A percentile compares a stretch with the other conserved stretches of the same genome.
Evolutionary conservation across 1,140 invertebrate species (phyloP).

Genomic region (Propsilocerus akamusi): DNA sequence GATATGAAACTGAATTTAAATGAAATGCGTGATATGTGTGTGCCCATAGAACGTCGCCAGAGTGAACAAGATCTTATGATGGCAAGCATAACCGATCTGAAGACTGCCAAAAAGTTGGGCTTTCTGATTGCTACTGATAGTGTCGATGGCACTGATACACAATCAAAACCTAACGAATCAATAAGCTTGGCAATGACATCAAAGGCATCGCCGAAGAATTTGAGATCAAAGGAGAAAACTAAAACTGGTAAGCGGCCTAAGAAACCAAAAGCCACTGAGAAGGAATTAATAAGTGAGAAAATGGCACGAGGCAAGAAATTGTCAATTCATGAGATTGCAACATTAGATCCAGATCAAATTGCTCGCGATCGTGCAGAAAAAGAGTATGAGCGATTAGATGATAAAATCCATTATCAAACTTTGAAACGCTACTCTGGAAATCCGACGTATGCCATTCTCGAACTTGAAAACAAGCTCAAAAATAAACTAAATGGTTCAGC

Average conservation of each 20-base stretch:
- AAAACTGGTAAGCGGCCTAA: constrained; percentile 1
- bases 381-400: constrained; percentile 18
- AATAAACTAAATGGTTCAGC: constrained; percentile 6
- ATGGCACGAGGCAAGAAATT: constrained; percentile 13
- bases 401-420: not conserved
- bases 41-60: constrained; percentile 14
- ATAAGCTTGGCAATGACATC: constrained; percentile 10
- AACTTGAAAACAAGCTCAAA: constrained; percentile 13
- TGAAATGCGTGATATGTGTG: constrained; percentile 14
- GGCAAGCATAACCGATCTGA: constrained; percentile 14
- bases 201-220: constrained; percentile 24
- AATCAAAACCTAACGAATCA: not conserved
- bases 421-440: constrained; percentile 12
- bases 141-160: not conserved
- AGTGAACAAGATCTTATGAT: constrained; percentile 14
- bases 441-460: constrained; percentile 21
- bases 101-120: constrained; percentile 11
- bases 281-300: not conserved
- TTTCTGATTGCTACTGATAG: constrained; percentile 16
- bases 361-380: constrained; percentile 21
- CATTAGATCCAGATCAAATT: constrained; percentile 23
- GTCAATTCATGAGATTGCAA: constrained; percentile 21
- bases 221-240: constrained; percentile 21
- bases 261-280: constrained; percentile 8
- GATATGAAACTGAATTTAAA: constrained; percentile 28